Conservation (phyloP, 2,797 vertebrate genomes). For the Amblyraja radiata region DNA sequence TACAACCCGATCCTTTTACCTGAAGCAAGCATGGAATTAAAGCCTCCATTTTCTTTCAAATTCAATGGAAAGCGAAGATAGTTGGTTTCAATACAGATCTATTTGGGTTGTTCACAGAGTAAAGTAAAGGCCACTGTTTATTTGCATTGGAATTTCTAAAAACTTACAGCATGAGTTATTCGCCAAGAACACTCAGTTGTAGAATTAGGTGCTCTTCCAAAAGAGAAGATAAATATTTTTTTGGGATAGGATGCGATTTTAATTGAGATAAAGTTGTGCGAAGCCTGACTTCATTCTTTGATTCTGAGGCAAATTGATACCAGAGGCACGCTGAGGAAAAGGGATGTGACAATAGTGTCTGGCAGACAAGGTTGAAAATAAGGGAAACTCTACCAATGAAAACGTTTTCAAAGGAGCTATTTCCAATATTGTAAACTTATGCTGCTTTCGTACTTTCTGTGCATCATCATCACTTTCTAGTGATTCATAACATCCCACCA, state of each 20-base stretch:
- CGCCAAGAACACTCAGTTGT: neutral
- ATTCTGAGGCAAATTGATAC: neutral
- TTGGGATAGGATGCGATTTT: neutral
- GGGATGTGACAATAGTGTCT: neutral
- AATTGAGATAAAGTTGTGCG: neutral
- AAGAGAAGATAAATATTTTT: neutral
- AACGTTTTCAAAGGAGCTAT: neutral
- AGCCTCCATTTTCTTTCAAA: neutral
- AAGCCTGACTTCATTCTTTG: neutral
- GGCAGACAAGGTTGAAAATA: neutral
- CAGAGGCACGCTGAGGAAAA: neutral
- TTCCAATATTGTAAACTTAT: neutral
- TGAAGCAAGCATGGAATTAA: neutral
- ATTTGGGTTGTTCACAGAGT: neutral
- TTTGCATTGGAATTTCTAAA: neutral
- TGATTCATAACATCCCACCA: neutral
- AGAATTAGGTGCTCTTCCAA: neutral
- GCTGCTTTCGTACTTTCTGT: neutral
- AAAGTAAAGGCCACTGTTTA: neutral
- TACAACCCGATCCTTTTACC: neutral
- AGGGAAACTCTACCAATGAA: neutral
- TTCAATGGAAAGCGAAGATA: neutral
- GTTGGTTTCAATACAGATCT: neutral
- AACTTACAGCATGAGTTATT: neutral
- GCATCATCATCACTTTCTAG: neutral